Conservation (phyloP, 2,888 invertebrate species). For the Thera obeliscata region DNA sequence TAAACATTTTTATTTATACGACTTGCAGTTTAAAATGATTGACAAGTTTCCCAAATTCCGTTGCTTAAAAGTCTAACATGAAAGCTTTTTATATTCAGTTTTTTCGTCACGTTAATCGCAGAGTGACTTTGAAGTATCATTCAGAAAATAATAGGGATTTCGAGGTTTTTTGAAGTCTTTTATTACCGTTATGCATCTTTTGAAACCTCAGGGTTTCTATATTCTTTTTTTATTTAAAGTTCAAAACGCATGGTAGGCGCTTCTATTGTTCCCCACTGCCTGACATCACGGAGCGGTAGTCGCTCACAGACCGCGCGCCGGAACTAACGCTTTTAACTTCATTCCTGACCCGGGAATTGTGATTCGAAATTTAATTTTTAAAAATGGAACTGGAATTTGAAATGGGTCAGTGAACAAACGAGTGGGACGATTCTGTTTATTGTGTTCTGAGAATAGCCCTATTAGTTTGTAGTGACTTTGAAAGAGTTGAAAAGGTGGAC, state of each 20-base stretch:
- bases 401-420: slow-evolving; percentile 7
- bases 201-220: too few relatives aligned
- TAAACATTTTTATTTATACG: too few relatives aligned
- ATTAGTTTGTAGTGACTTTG: not conserved
- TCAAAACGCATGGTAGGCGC: slow-evolving; percentile 13
- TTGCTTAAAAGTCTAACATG: too few relatives aligned
- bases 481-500: not conserved
- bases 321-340: slow-evolving; percentile 43
- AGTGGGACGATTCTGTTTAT: not conserved
- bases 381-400: slow-evolving; percentile 18
- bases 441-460: not conserved
- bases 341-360: slow-evolving; percentile 16
- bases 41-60: too few relatives aligned
- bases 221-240: slow-evolving; percentile 1
- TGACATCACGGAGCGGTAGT: slow-evolving; percentile 51
- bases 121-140: too few relatives aligned
- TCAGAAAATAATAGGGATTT: too few relatives aligned
- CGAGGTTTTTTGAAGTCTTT: too few relatives aligned
- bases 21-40: too few relatives aligned
- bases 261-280: slow-evolving; percentile 34
- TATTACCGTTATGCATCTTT: too few relatives aligned
- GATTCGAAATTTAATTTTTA: slow-evolving; percentile 21
- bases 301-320: slow-evolving; percentile 61
- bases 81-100: too few relatives aligned
- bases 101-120: too few relatives aligned